Base-by-base conservation (phyloP, 2,797 vertebrate genomes). In the Pyrrhura leucotis region DNA sequence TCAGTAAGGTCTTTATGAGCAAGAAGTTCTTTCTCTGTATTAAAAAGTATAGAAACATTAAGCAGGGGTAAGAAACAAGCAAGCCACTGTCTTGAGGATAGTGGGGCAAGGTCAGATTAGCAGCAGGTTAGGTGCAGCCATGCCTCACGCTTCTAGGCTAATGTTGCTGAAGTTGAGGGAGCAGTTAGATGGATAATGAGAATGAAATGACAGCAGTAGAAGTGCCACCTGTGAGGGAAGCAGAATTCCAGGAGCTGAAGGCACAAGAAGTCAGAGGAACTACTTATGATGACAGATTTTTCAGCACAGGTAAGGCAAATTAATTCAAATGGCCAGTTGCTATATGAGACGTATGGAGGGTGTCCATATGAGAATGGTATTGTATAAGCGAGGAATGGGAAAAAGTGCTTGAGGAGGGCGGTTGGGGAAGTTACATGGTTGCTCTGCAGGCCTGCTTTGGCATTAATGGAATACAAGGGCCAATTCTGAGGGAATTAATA, bases 381-480 rank as follows among this genome's bases (percentile, higher is more conserved):
- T 35, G 7, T 29, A 69, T 58, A 78, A 69, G 66, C 1, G 0
- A 35, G 35, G 82, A 82, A 54, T 73, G 71, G 62, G 62, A 88
- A 83, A 90, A 95, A 21, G n/a, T 37, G 23, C 35, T 35, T 80
- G 53, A 13, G 39, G 13, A 61, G 45, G 5, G 19, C 6, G 3
- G 3, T 62, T 33, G 33, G 33, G 61, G 48, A 71, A 74, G 50
- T 44, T 88, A 16, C 0, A 22, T 73, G 83, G 53, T 39, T 0
- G 4, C 53, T 95, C 88, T 71, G 28, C 62, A 75, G 48, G 45
- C 53, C n/a, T 75, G 26, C 50, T 81, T 82, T 77, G 68, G 47
- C 48, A 61, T 56, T 93, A 85, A 63, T 89, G 58, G 45, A 73
- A 56, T 77, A 89, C 78, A 56, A 48, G 81, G 81, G 40, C 71